phyloP scores from a whole-genome alignment of 2,113 vertebrate species.

The Alces alces region DNA sequence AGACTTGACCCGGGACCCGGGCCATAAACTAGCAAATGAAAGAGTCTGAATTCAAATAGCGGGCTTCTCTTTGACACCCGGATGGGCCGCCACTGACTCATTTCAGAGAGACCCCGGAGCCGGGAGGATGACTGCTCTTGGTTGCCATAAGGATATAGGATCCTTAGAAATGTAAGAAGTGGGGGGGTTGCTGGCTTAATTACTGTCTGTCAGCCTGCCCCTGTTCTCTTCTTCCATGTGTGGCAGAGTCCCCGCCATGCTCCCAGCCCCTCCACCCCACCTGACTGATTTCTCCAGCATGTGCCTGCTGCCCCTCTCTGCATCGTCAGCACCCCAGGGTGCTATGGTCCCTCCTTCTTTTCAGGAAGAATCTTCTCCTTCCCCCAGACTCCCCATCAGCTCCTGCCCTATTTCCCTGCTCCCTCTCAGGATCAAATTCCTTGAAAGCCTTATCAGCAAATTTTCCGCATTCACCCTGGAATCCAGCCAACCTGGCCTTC shows the following conservation, averaged over 20 bases:
- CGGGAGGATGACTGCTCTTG: fast-evolving
- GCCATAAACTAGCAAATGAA: not conserved
- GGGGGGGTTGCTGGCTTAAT: not conserved
- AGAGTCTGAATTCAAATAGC: not conserved
- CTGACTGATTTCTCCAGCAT: too few relatives aligned
- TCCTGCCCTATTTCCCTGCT: not conserved
- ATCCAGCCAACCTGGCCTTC: not conserved
- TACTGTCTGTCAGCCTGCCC: fast-evolving
- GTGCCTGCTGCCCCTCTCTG: fast-evolving
- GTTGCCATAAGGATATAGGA: fast-evolving
- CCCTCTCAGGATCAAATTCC: not conserved
- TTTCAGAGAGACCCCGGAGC: not conserved
- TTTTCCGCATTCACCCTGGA: not conserved
- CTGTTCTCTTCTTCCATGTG: fast-evolving
- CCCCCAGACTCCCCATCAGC: not conserved
- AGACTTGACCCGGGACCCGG: not conserved
- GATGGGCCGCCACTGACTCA: fast-evolving
- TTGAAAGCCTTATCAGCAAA: not conserved
- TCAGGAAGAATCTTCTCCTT: not conserved
- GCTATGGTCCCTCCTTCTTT: not conserved
- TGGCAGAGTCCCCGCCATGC: not conserved
- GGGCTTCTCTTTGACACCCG: not conserved
- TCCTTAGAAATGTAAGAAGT: not conserved
- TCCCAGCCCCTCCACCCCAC: not conserved
- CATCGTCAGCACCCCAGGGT: fast-evolving